These are phyloP conservation scores for Phataginus tricuspis DNA, from an alignment of 2,797 vertebrate species.

Conservation along the genomic window DNA sequence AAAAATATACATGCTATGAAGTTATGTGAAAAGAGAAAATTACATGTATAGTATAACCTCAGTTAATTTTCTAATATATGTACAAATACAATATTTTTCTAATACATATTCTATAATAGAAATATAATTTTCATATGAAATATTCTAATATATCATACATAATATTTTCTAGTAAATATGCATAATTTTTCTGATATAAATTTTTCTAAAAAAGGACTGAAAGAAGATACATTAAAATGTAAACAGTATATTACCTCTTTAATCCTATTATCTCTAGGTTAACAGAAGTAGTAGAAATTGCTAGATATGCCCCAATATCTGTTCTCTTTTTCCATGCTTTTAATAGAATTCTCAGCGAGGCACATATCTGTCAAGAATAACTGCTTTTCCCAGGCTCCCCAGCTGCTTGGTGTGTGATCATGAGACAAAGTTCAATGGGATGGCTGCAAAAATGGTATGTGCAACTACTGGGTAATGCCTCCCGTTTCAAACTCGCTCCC, in stretches of 20 bases:
- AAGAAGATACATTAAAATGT: not conserved
- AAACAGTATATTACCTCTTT: not conserved
- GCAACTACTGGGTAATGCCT: not conserved
- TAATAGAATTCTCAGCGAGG: not conserved
- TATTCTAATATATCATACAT: not conserved
- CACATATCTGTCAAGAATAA: not conserved
- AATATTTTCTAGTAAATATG: constrained; percentile 10
- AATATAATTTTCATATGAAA: not conserved
- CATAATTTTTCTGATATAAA: not conserved
- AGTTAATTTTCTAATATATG: constrained; percentile 1
- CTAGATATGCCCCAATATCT: not conserved
- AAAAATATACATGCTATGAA: constrained; percentile 2
- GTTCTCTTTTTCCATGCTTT: not conserved
- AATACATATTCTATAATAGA: not conserved
- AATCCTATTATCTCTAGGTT: not conserved
- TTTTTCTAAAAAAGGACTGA: not conserved
- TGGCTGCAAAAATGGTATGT: not conserved
- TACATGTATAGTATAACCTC: not conserved
- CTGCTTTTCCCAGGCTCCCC: not conserved
- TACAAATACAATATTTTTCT: not conserved
- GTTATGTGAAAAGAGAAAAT: not conserved
- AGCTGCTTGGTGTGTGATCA: not conserved
- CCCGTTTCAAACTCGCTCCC: not conserved
- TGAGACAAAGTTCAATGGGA: not conserved
- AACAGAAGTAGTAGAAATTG: not conserved